Percentiles rank a stretch among this genome's conserved stretches.
phyloP scores from a whole-genome alignment of 1,140 invertebrate species.

The Maconellicoccus hirsutus region DNA sequence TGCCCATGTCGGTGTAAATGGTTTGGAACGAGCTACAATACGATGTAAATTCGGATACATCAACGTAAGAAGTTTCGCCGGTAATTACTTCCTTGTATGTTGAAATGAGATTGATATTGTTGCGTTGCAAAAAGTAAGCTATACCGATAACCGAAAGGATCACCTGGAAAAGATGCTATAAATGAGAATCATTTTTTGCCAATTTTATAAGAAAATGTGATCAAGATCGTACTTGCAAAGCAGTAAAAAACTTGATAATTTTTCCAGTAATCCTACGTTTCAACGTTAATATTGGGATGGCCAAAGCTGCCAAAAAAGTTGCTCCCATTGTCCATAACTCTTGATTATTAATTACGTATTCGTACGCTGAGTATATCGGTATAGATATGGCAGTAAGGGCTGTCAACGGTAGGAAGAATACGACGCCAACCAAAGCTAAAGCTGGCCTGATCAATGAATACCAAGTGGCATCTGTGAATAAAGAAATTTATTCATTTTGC shows the following conservation, averaged over 20 bases:
- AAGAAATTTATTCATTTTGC: no score
- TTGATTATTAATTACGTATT: neutral
- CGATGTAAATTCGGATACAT: slow-evolving; percentile 10
- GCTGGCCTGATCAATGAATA: slow-evolving; percentile 63
- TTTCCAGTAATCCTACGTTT: neutral
- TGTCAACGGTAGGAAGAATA: slow-evolving; percentile 63
- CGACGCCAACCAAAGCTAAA: slow-evolving; percentile 59
- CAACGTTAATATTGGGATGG: neutral
- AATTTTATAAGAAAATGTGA: no score
- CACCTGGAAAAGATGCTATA: neutral
- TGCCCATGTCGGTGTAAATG: neutral
- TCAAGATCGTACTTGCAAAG: neutral
- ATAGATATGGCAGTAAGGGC: slow-evolving; percentile 38
- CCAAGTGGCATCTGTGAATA: slow-evolving; percentile 33
- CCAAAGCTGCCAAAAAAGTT: neutral
- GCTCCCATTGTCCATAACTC: neutral
- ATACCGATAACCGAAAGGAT: neutral
- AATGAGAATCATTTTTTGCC: no score
- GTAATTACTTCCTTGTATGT: neutral
- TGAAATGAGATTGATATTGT: neutral
- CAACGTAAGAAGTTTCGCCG: neutral
- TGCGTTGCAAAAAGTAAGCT: neutral
- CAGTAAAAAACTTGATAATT: neutral
- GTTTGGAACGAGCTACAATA: neutral
- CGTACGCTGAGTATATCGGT: neutral